Evolutionary conservation across 2,797 vertebrate genomes (phyloP), one percentile per base, ranked within the genome.

Genomic region (Aeoliscus strigatus): DNA sequence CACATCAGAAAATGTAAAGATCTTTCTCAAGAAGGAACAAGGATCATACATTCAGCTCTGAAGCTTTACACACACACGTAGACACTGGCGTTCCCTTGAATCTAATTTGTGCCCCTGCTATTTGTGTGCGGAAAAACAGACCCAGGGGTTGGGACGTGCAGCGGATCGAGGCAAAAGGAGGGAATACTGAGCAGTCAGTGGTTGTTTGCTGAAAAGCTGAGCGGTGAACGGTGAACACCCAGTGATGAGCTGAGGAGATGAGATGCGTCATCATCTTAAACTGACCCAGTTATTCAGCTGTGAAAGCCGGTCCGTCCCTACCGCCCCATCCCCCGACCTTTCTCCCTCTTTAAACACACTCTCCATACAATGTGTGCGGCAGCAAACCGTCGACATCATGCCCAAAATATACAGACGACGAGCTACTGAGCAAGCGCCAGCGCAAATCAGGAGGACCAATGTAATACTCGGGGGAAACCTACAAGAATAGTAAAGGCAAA

Each of bases 251-350:
- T 55, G 77, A 79, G 56, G 72, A 64, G 77, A 81, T 82, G 77
- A 73, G 59, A 76, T 71, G 66, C 41, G 41, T 58, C 51, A 52
- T 81, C 68, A 84, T 77, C 67, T 79, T 78, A 74, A 81, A 80
- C 47, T 84, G 85, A 87, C 84, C 85, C 77, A 86, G 80, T 87
- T 89, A 85, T 80, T 86, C 79, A 73, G 51, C 78, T 80, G 80
- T 78, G 73, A 86, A 81, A 68, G 55, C 51, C 21, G 2, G 50
- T 64, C 39, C 28, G 30, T 31, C 61, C 56, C 52, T 23, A n/a
- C 14, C 15, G 14, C 39, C 38, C 43, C 44, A 8, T n/a, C 32
- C 50, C 36, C 30, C 30, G 30, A 17, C 17, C 17, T 24, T 35
- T 53, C 51, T 46, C 39, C 6, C 38, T n/a, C 23, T 21, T 16